Evolutionary conservation across 2,797 vertebrate species (phyloP).

Genomic region (Pseudochromis fuscus): DNA sequence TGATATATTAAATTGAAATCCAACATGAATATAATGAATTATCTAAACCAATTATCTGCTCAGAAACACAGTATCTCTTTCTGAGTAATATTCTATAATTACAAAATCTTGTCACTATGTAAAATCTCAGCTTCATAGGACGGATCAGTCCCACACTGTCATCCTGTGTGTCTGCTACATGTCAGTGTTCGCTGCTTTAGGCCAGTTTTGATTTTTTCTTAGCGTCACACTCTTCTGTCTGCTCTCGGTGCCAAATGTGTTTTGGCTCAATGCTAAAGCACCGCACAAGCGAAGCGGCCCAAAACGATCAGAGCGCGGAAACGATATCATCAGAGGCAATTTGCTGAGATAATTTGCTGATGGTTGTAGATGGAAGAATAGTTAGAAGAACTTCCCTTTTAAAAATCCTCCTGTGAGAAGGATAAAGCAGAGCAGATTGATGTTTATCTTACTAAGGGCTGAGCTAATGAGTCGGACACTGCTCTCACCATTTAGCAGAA

Average conservation of each 20-base stretch:
- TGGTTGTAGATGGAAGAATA: conserved; percentile 24
- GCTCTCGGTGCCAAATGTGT: conserved; percentile 27
- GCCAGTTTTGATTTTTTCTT: background rate
- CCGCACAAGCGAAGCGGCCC: background rate
- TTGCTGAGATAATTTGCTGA: conserved; percentile 31
- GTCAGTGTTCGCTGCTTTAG: conserved; percentile 18
- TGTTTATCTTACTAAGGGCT: background rate
- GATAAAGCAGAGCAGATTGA: conserved; percentile 18
- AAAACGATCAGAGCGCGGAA: conserved; percentile 1
- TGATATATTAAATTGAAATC: background rate
- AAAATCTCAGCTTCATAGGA: background rate
- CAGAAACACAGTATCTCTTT: background rate
- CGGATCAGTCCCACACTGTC: background rate
- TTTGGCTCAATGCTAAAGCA: conserved; percentile 34
- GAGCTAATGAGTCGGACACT: background rate
- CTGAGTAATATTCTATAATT: conserved; percentile 1
- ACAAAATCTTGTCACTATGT: background rate
- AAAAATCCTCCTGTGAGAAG: background rate
- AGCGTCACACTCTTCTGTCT: conserved; percentile 8
- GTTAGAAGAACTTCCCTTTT: conserved; percentile 10
- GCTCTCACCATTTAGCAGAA: conserved; percentile 5
- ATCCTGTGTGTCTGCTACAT: conserved; percentile 5
- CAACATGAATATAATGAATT: no score
- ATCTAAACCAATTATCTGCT: no score
- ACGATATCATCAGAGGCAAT: conserved; percentile 25